Conservation (phyloP, 2,113 vertebrate genomes). For the Notechis scutatus region DNA sequence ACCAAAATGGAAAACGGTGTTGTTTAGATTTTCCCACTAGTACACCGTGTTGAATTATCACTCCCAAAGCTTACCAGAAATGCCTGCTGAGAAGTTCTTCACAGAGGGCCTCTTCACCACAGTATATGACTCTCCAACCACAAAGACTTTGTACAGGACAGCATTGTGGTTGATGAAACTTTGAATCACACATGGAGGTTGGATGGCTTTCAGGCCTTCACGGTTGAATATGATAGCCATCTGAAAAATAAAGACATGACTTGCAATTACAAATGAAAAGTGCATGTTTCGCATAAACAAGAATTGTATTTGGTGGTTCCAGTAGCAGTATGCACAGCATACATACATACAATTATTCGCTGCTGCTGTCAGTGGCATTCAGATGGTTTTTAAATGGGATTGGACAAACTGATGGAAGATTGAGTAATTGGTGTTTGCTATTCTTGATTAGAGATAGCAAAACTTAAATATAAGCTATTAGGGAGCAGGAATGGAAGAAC, state of each 20-base stretch:
- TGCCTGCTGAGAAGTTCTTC: slow-evolving; percentile 94
- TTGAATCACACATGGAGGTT: slow-evolving; percentile 93
- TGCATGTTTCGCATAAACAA: not conserved
- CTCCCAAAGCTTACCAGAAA: slow-evolving; percentile 78
- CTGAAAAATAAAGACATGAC: slow-evolving; percentile 64
- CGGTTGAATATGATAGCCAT: slow-evolving; percentile 98
- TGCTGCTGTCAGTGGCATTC: not conserved
- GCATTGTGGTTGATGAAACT: slow-evolving; percentile 99
- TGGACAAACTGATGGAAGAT: not conserved
- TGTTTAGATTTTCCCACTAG: not conserved
- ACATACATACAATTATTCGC: not conserved
- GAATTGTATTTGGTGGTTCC: not conserved
- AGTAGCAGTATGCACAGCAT: not conserved
- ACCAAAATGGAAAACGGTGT: not conserved
- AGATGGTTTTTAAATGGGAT: not conserved
- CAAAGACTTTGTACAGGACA: slow-evolving; percentile 96
- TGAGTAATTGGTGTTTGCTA: not conserved
- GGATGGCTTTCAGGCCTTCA: slow-evolving; percentile 89
- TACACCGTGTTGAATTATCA: not conserved
- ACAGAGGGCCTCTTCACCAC: slow-evolving; percentile 95
- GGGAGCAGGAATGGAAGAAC: not conserved
- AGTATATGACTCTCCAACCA: slow-evolving; percentile 92
- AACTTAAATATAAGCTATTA: not conserved
- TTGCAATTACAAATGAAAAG: not conserved
- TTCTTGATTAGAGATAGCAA: not conserved